Evolutionary conservation across 1,140 invertebrate species (phyloP), one percentile per base, ranked within the genome.

Genomic region (Mesaphorura yosii): DNA sequence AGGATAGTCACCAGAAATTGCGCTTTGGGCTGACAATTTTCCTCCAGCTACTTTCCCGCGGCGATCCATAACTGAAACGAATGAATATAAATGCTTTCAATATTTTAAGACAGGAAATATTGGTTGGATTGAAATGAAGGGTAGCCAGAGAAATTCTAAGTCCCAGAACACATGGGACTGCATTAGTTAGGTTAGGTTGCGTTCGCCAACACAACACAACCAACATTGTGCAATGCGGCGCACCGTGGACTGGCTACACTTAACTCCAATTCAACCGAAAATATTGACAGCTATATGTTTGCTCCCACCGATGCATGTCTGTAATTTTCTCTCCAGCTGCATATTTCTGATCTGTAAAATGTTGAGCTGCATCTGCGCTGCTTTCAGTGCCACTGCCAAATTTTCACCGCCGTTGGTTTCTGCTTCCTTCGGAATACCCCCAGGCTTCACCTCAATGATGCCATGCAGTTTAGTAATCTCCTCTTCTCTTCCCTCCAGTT

Each of bases 311-410:
- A 59, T 48, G 7, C 47, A 42, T 34, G 40, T 23, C 31, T 62
- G 44, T n/a, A 62, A 26, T 50, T 57, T 59, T 19, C 50, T 47
- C 34, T 62, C 60, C 26, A 62, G 27, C 23, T 54, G 38, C 3
- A 62, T 50, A 39, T 59, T 62, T 46, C 60, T 40, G 19, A 40
- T 39, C 46, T 62, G 57, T 1, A 62, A 26, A 20, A 62, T 41
- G 44, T 57, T 22, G 10, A 59, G 17, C 37, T 62, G 53, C 39
- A 62, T 31, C 26, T 62, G 49, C 25, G 60, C 60, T 34, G 53
- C 40, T 49, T 52, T 56, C 2, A 59, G 45, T 17, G 51, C 49
- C 19, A 51, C 5, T 2, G 19, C 25, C 12, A 52, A 50, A 12
- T 57, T 34, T 25, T 48, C 41, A 28, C 46, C 29, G 41, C 14